Evolutionary conservation across 2,113 vertebrate genomes (phyloP).

Genomic region (Ascaphus truei): DNA sequence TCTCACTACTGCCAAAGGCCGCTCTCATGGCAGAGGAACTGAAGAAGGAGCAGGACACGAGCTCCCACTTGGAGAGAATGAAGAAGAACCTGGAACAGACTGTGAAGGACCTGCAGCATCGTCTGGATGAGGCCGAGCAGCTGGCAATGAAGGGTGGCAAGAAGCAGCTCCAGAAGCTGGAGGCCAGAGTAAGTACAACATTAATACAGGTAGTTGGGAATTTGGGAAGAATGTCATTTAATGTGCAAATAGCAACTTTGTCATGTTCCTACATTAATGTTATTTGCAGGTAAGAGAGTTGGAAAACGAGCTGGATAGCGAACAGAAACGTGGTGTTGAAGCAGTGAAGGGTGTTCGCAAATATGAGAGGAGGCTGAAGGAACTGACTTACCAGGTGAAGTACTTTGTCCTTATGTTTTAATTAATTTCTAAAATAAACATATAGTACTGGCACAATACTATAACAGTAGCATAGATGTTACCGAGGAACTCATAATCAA

Average conservation of each 20-base stretch:
- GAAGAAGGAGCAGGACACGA: slow-evolving; percentile 65
- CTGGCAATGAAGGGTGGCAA: slow-evolving; percentile 54
- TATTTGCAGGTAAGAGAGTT: slow-evolving; percentile 72
- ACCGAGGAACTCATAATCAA: no score
- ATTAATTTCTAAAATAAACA: no score
- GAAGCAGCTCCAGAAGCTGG: slow-evolving; percentile 71
- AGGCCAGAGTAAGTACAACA: slow-evolving; percentile 55
- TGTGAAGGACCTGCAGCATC: slow-evolving; percentile 48
- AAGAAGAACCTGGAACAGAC: slow-evolving; percentile 49
- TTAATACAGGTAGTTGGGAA: background rate
- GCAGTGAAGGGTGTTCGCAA: slow-evolving; percentile 65
- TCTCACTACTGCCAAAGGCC: slow-evolving; percentile 14
- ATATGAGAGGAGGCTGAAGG: slow-evolving; percentile 63
- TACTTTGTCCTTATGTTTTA: no score
- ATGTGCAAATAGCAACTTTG: background rate
- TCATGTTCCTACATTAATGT: no score
- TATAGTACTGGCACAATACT: no score
- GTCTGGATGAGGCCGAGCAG: slow-evolving; percentile 57
- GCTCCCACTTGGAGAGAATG: slow-evolving; percentile 55
- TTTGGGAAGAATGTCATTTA: background rate
- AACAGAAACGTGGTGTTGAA: slow-evolving; percentile 66
- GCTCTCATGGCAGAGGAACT: slow-evolving; percentile 60
- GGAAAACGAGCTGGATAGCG: slow-evolving; percentile 64
- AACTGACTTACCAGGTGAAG: slow-evolving; percentile 64
- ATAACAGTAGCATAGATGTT: no score